Evolutionary conservation across 2,113 vertebrate species (phyloP).

Genomic region (Camarhynchus parvulus): DNA sequence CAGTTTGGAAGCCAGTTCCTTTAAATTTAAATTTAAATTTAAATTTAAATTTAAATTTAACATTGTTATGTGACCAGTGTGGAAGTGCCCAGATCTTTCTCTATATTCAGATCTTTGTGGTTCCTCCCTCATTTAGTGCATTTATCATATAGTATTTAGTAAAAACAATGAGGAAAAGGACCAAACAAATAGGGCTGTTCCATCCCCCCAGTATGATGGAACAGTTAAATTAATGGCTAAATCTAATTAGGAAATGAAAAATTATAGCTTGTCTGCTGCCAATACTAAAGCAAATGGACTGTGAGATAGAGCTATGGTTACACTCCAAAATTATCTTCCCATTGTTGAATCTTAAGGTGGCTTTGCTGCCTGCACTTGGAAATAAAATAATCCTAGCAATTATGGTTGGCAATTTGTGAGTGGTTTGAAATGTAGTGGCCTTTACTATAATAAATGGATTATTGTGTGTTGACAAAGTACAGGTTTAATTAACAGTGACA

Average conservation of each 20-base stretch:
- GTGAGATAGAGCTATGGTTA: slow-evolving; percentile 68
- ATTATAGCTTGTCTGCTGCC: slow-evolving; percentile 69
- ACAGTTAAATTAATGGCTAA: slow-evolving; percentile 79
- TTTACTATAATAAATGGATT: slow-evolving; percentile 85
- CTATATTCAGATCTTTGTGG: rapidly evolving
- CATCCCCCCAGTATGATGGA: slow-evolving; percentile 52
- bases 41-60: neutral
- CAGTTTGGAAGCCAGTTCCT: neutral
- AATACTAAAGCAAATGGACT: slow-evolving; percentile 76
- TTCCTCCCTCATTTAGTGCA: neutral
- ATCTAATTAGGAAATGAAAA: slow-evolving; percentile 80
- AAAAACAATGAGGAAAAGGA: neutral
- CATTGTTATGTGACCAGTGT: neutral
- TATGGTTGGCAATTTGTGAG: slow-evolving; percentile 83
- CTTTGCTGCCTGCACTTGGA: slow-evolving; percentile 72
- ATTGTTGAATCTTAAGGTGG: slow-evolving; percentile 69
- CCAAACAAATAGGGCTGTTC: slow-evolving; percentile 31
- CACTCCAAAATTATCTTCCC: slow-evolving; percentile 63
- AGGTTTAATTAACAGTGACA: slow-evolving; percentile 88
- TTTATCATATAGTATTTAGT: neutral
- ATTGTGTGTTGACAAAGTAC: slow-evolving; percentile 85
- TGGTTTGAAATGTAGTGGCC: slow-evolving; percentile 84
- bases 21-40: neutral
- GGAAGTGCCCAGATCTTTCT: neutral
- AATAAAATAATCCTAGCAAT: slow-evolving; percentile 84